Percentiles rank a stretch among this genome's conserved stretches.
Conservation (phyloP, 92 coral and sea anemone genomes). For the Actinostola sp. region DNA sequence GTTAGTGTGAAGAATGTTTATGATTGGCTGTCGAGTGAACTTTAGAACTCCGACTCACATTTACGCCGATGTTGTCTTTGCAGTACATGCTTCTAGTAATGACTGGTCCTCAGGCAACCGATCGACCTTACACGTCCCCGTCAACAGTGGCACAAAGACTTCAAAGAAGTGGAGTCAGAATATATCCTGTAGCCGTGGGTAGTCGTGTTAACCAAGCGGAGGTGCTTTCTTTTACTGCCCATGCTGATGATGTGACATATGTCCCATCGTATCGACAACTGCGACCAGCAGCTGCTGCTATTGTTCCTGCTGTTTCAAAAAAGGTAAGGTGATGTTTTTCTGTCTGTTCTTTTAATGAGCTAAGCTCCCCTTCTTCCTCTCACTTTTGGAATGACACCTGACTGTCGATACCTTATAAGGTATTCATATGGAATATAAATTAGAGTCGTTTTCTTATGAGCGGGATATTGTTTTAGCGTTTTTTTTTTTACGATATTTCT, state of each 20-base stretch:
- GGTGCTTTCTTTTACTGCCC: constrained; percentile 5
- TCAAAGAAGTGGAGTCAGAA: constrained; percentile 37
- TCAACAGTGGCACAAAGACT: constrained; percentile 32
- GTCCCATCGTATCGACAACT: constrained; percentile 13
- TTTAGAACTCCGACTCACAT: no score
- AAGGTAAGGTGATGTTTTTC: neutral
- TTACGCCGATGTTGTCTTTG: no score
- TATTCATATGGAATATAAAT: no score
- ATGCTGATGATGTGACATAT: constrained; percentile 24
- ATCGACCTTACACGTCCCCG: constrained; percentile 38
- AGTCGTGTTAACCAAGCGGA: constrained; percentile 17
- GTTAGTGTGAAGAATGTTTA: constrained; percentile 11
- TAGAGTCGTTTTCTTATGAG: no score
- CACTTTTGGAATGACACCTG: no score
- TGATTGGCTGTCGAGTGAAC: neutral
- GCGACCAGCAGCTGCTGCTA: constrained; percentile 13
- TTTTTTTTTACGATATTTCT: no score
- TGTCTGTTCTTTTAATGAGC: neutral
- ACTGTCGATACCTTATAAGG: no score
- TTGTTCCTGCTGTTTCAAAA: constrained; percentile 14
- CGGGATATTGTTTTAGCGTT: no score
- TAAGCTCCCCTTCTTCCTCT: neutral
- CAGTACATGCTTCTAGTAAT: constrained; percentile 48
- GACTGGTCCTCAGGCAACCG: constrained; percentile 54
- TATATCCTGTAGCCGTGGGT: constrained; percentile 57